Conservation (phyloP, 2,888 invertebrate genomes). For the Dynastes hyllus region DNA sequence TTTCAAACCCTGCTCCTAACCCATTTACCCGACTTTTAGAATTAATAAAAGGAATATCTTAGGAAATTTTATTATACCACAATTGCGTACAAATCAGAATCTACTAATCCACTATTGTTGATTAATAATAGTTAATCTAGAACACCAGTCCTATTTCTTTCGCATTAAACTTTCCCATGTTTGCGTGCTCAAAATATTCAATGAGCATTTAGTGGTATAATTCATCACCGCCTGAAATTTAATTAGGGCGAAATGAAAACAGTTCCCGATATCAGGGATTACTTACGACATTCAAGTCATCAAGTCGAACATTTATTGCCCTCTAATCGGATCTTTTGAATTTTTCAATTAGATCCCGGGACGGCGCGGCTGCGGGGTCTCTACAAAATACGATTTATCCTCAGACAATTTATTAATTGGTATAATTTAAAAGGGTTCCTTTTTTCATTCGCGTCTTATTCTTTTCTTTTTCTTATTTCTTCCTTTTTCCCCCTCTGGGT, state of each 20-base stretch:
- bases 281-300: conserved; percentile 22
- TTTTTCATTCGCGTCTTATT: conserved; percentile 20
- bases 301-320: conserved; percentile 27
- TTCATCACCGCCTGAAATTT: conserved; percentile 24
- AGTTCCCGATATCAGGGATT: conserved; percentile 11
- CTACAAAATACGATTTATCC: conserved; percentile 32
- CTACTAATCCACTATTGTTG: too few relatives aligned
- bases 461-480: neutral
- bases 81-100: too few relatives aligned
- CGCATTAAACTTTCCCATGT: neutral
- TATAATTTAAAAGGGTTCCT: conserved; percentile 34
- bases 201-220: conserved; percentile 20
- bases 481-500: neutral
- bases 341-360: conserved; percentile 33
- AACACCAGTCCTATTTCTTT: neutral
- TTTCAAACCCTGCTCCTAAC: too few relatives aligned
- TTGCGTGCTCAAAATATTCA: conserved; percentile 18
- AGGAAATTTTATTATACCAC: too few relatives aligned
- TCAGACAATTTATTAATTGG: conserved; percentile 42
- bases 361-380: neutral
- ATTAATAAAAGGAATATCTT: too few relatives aligned
- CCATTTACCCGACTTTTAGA: too few relatives aligned
- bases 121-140: too few relatives aligned
- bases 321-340: conserved; percentile 32
- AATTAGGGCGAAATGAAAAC: conserved; percentile 16